phyloP scores from a whole-genome alignment of 2,113 vertebrate species.

The Pantherophis guttatus region DNA sequence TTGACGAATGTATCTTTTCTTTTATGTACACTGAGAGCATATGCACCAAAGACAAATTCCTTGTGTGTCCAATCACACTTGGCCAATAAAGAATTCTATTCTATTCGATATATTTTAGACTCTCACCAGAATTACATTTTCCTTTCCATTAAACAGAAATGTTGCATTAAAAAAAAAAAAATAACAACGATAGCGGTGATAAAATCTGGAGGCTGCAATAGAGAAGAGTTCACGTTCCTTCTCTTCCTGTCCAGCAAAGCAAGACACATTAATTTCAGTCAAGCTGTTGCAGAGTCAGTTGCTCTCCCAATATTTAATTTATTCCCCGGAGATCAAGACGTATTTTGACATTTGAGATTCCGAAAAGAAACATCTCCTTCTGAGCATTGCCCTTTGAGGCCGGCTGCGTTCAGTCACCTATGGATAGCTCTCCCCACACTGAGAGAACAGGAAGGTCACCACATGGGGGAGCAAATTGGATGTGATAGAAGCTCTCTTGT shows the following conservation, averaged over 20 bases:
- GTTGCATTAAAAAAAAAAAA: neutral
- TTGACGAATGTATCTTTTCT: too few relatives aligned
- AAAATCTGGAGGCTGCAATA: neutral
- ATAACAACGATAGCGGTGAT: neutral
- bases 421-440: neutral
- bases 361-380: neutral
- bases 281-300: neutral
- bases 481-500: constrained; percentile 24
- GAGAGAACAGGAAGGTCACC: neutral
- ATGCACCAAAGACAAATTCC: too few relatives aligned
- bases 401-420: neutral
- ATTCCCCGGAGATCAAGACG: neutral
- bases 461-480: constrained; percentile 12
- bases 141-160: neutral
- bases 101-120: neutral
- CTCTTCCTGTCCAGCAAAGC: neutral
- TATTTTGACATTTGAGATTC: accelerated
- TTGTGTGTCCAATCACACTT: too few relatives aligned
- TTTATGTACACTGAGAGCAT: too few relatives aligned
- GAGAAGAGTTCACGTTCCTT: neutral
- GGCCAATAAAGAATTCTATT: too few relatives aligned
- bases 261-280: constrained; percentile 25
- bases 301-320: neutral
- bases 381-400: neutral
- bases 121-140: neutral